Base-by-base conservation (phyloP, 2,797 vertebrate species). In the Hyperoplus immaculatus region DNA sequence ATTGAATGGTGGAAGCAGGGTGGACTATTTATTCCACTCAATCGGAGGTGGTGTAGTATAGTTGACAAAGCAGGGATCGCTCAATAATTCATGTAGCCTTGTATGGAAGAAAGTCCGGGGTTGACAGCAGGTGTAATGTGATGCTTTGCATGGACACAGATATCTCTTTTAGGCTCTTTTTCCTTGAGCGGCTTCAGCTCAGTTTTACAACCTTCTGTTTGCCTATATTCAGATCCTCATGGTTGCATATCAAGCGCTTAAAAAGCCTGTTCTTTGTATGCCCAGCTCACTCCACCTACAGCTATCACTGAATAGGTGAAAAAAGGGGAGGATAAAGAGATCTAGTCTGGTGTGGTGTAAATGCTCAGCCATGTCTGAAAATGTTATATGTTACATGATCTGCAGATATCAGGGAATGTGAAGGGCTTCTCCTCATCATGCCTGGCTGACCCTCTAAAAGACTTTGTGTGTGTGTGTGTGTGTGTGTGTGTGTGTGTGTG, bases 11-110 rank as follows among this genome's bases (percentile, higher is more conserved):
- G 43, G 13, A 70, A 75, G 51, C 62, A 47, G 42, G 69, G 18
- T 38, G 60, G 43, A 56, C 29, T 78, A 29, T 83, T 80, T 70
- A 61, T 84, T 69, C 70, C 15, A 72, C 77, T 84, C 63, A 82
- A 67, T 78, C 50, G 36, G 65, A 82, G 84, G 75, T 69, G 77
- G 90, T 82, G 85, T 87, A 84, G 90, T 82, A 84, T 87, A 84
- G 84, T 87, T 86, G 88, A 89, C 78, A 80, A 76, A 81, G 84
- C 79, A 14, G 81, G 65, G 51, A 43, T 70, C 21, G 49, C 72
- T 94, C 76, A 92, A 93, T 93, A 87, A 93, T 92, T 92, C 79
- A 93, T 89, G 88, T 1, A n/a, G 86, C 78, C 82, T 64, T 82
- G 88, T 87, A 64, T 78, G 80, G 77, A 89, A 78, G 70, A 62